Percentiles rank a stretch among this genome's conserved stretches.
These are phyloP conservation scores for Trissolcus japonicus DNA, from an alignment of 2,888 invertebrate genomes.

Conservation along the genomic window DNA sequence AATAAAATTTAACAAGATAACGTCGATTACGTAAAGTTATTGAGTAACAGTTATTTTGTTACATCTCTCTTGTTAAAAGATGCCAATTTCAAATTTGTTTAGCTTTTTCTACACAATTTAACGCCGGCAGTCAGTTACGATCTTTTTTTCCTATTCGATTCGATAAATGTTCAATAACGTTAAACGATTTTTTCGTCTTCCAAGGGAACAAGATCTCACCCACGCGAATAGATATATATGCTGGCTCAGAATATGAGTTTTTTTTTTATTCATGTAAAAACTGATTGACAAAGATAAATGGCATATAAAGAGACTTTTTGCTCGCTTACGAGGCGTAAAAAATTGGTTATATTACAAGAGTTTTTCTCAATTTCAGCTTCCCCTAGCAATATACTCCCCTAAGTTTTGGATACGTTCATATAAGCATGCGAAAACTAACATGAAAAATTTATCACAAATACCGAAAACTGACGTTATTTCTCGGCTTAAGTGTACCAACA, in stretches of 20 bases:
- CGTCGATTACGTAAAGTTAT: no score
- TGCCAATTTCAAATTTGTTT: no score
- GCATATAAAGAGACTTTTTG: conserved; percentile 42
- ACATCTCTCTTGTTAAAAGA: no score
- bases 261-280: conserved; percentile 32
- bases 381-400: conserved; percentile 31
- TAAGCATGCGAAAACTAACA: conserved; percentile 27
- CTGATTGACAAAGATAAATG: conserved; percentile 51
- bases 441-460: conserved; percentile 37
- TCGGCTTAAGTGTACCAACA: neutral
- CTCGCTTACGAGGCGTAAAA: conserved; percentile 45
- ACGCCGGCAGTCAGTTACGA: no score
- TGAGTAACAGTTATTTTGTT: no score
- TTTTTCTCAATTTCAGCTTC: conserved; percentile 41
- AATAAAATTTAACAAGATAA: no score
- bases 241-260: conserved; percentile 13
- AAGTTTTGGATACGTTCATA: conserved; percentile 21
- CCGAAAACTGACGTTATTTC: conserved; percentile 3
- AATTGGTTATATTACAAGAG: conserved; percentile 45
- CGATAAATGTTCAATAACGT: neutral
- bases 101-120: no score
- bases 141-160: no score
- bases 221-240: neutral
- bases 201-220: neutral
- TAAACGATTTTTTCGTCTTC: neutral